These are phyloP conservation scores for Aspidoscelis tigris DNA, from an alignment of 2,113 vertebrate species.

Conservation along the genomic window DNA sequence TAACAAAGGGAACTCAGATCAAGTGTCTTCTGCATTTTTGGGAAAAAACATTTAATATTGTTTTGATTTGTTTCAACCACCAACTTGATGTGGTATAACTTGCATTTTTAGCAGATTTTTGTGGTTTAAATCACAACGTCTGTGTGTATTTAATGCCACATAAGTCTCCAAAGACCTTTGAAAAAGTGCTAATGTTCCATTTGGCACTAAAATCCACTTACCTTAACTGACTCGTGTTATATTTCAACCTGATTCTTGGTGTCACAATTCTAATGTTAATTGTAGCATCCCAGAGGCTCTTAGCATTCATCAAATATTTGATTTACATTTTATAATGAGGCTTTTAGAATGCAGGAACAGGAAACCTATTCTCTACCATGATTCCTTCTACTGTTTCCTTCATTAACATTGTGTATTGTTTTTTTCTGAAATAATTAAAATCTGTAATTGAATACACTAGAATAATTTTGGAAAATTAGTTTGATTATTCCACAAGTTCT, in stretches of 20 bases:
- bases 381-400: conserved; percentile 78
- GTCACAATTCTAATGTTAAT: conserved; percentile 77
- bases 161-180: conserved; percentile 64
- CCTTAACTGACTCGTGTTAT: conserved; percentile 80
- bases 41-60: not conserved
- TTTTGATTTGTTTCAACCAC: conserved; percentile 20
- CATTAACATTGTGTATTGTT: conserved; percentile 77
- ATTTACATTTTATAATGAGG: conserved; percentile 82
- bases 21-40: not conserved
- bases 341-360: conserved; percentile 77
- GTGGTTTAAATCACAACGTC: conserved; percentile 51
- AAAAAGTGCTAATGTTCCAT: conserved; percentile 77
- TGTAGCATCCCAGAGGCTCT: conserved; percentile 76
- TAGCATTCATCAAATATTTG: conserved; percentile 86
- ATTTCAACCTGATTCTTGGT: conserved; percentile 76
- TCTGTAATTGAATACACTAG: conserved; percentile 80
- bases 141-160: conserved; percentile 62
- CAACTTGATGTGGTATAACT: conserved; percentile 9
- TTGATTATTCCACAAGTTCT: conserved; percentile 78
- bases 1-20: not conserved
- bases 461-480: conserved; percentile 79
- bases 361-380: conserved; percentile 74
- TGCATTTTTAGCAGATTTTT: conserved; percentile 51
- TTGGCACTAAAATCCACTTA: conserved; percentile 78
- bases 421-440: conserved; percentile 81